These are phyloP conservation scores for Clarias fuscus DNA, from an alignment of 2,797 vertebrate species.

Conservation along the genomic window DNA sequence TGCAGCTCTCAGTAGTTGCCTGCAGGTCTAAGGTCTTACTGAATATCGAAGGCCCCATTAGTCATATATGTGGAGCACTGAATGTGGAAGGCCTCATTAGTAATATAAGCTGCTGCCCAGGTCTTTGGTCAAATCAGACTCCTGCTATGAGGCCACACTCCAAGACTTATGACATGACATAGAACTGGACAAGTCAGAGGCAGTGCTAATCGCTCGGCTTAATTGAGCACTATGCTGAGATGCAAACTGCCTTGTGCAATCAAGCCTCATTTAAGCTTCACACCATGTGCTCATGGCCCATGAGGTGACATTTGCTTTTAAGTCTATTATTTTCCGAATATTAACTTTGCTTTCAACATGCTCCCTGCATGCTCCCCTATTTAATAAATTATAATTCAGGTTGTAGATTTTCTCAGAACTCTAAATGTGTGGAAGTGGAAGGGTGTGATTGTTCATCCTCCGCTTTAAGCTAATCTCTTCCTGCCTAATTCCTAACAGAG, in stretches of 20 bases:
- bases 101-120: conserved; percentile 57
- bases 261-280: conserved; percentile 58
- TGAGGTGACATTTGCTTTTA: conserved; percentile 56
- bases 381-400: conserved; percentile 42
- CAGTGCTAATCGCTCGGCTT: conserved; percentile 54
- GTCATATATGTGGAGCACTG: conserved; percentile 41
- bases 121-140: conserved; percentile 59
- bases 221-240: conserved; percentile 59
- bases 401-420: conserved; percentile 51
- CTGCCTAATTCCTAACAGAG: conserved; percentile 25
- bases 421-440: conserved; percentile 29
- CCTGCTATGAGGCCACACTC: conserved; percentile 59
- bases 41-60: conserved; percentile 53
- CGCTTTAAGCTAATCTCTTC: conserved; percentile 18
- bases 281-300: conserved; percentile 56
- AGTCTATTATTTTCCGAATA: conserved; percentile 59
- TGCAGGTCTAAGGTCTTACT: conserved; percentile 37
- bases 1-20: conserved; percentile 39
- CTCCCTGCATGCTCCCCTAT: conserved; percentile 52
- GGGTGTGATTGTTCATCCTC: conserved; percentile 42
- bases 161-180: conserved; percentile 57
- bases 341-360: conserved; percentile 54
- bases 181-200: conserved; percentile 53
- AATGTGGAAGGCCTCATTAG: conserved; percentile 56
- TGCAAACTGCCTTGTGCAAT: conserved; percentile 59